Evolutionary conservation across 2,113 vertebrate species (phyloP), one percentile per base, ranked within the genome.

Genomic region (Pleuronectes platessa): DNA sequence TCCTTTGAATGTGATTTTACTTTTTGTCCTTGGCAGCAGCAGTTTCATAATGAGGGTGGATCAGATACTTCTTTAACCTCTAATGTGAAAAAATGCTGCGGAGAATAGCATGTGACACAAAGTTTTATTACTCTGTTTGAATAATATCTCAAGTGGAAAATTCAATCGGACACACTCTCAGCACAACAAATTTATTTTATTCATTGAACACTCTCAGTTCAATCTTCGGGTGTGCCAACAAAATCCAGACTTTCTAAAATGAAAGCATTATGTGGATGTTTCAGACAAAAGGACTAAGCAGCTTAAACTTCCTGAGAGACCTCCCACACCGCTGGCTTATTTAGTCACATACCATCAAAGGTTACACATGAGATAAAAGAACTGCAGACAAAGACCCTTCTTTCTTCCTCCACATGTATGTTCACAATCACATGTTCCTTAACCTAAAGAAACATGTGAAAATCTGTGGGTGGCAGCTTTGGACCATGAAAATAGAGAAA

Each of bases 211-310:
- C 37, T 54, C 51, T 68, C 1, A 37, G 54, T 24, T 62, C 0
- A 64, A 74, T 58, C 14, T 12, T 27, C 17, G 0, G 27, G 45
- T 59, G 64, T 65, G 14, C 45, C 73, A 73, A 74, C 2, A 24
- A 31, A 54, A 49, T 7, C 3, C 37, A 64, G 37, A 83, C 83
- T 90, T 92, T 89, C 74, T 71, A 82, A 83, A 89, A 89, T 88
- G 68, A 86, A 85, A 85, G 84, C 59, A 62, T 59, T 14, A 47
- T 40, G 42, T 70, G 6, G 37, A 76, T 65, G 35, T 67, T 71
- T 1, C 35, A 76, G 11, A 77, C 58, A 74, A 62, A 1, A 68
- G 26, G 26, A 71, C 70, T 27, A 55, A 74, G 59, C 65, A 83
- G 81, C 58, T 84, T 85, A 45, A 61, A 77, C 58, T 80, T 85